Evolutionary conservation across 2,113 vertebrate genomes (phyloP).

Genomic region (Lontra canadensis): DNA sequence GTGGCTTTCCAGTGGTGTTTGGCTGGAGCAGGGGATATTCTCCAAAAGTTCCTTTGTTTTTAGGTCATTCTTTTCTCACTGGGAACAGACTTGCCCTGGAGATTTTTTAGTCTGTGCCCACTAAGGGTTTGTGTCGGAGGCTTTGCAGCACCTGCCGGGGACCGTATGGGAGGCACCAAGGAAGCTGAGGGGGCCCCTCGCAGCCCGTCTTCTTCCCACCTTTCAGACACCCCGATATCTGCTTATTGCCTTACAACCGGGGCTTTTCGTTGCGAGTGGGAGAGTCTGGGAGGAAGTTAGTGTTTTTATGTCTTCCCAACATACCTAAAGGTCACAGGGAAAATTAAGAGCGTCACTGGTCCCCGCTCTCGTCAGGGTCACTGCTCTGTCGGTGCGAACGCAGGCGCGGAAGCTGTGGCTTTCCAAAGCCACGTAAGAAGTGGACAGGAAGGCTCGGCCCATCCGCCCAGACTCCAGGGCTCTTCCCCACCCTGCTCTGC

Average conservation of each 20-base stretch:
- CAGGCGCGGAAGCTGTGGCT: neutral
- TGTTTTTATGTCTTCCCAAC: neutral
- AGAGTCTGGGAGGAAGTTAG: rapidly evolving
- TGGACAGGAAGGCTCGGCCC: neutral
- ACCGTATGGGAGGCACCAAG: neutral
- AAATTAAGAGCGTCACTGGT: neutral
- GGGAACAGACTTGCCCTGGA: neutral
- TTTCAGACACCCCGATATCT: rapidly evolving
- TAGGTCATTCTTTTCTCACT: no score
- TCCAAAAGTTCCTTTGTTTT: neutral
- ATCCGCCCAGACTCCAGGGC: neutral
- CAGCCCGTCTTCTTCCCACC: neutral
- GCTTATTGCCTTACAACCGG: neutral
- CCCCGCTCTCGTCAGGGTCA: neutral
- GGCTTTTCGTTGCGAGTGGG: neutral
- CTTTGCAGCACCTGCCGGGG: neutral
- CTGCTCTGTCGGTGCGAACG: neutral
- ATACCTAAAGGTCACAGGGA: no score
- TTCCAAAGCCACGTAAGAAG: neutral
- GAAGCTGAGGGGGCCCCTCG: no score
- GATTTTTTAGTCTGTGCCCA: neutral
- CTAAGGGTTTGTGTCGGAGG: neutral
- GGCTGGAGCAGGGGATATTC: neutral
- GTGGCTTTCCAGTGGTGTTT: rapidly evolving
- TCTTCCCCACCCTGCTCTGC: neutral